Conservation (phyloP, 2,113 vertebrate species). For the Poecilia latipinna region DNA sequence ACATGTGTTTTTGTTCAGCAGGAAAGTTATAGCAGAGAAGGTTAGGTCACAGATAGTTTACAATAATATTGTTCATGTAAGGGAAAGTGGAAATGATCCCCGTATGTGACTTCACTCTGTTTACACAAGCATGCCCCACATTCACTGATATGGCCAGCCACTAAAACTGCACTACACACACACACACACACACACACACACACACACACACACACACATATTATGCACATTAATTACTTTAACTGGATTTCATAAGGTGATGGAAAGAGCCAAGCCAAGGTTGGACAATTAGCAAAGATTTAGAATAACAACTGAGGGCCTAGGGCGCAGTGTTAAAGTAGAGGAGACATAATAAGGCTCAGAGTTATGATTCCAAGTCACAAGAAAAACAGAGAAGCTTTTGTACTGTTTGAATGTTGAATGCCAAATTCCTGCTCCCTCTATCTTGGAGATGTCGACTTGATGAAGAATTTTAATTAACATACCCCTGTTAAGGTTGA, state of each 20-base stretch:
- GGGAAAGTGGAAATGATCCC: slow-evolving; percentile 73
- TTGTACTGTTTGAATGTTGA: slow-evolving; percentile 45
- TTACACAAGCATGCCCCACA: slow-evolving; percentile 74
- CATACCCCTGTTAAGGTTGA: slow-evolving; percentile 26
- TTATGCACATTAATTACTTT: slow-evolving; percentile 53
- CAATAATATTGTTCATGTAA: slow-evolving; percentile 77
- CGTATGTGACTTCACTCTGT: slow-evolving; percentile 73
- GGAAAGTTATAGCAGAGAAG: slow-evolving; percentile 69
- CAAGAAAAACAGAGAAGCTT: slow-evolving; percentile 63
- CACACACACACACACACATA: background rate
- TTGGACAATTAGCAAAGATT: slow-evolving; percentile 77
- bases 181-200: background rate
- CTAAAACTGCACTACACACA: slow-evolving; percentile 50
- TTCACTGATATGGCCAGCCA: slow-evolving; percentile 62
- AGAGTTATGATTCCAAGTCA: slow-evolving; percentile 69
- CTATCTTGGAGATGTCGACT: slow-evolving; percentile 35
- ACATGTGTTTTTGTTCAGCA: slow-evolving; percentile 76
- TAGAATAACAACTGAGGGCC: slow-evolving; percentile 72
- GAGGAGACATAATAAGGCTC: slow-evolving; percentile 67
- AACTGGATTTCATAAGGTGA: slow-evolving; percentile 71
- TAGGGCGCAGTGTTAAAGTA: slow-evolving; percentile 67
- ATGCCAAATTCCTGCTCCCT: slow-evolving; percentile 45
- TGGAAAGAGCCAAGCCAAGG: slow-evolving; percentile 71
- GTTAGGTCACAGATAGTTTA: slow-evolving; percentile 77
- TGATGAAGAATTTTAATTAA: slow-evolving; percentile 62